phyloP scores from a whole-genome alignment of 2,888 invertebrate genomes.

The Ischnus inquisitorius region DNA sequence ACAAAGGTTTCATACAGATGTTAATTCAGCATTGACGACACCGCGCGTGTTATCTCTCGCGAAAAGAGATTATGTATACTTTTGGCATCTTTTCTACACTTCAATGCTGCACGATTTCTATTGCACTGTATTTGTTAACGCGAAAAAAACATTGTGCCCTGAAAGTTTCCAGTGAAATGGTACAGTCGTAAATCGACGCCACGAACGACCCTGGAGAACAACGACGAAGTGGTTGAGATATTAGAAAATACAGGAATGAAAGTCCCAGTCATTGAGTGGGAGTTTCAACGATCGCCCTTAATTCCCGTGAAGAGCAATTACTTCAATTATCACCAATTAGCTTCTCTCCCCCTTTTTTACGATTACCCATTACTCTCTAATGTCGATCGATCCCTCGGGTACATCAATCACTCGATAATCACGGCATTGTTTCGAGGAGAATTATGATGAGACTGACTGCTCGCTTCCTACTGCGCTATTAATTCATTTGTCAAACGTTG shows the following conservation, averaged over 20 bases:
- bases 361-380: constrained; percentile 32
- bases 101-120: background rate
- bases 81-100: background rate
- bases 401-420: constrained; percentile 38
- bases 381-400: constrained; percentile 43
- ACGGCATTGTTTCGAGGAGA: constrained; percentile 48
- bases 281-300: constrained; percentile 62
- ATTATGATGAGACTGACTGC: constrained; percentile 25
- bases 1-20: constrained; percentile 69
- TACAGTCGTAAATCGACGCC: background rate
- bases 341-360: constrained; percentile 32
- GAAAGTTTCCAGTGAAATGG: background rate
- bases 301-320: constrained; percentile 59
- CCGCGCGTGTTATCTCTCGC: background rate
- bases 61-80: background rate
- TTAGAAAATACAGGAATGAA: constrained; percentile 42
- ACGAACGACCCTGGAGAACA: background rate
- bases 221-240: background rate
- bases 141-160: background rate
- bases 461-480: constrained; percentile 38
- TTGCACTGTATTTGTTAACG: background rate
- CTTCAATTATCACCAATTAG: constrained; percentile 62
- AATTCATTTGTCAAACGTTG: constrained; percentile 40
- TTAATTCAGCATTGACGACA: constrained; percentile 63
- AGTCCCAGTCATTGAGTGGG: constrained; percentile 57